A percentile compares a stretch with the other conserved stretches of the same genome.
phyloP scores from a whole-genome alignment of 2,113 vertebrate genomes.

The Eurypyga helias region DNA sequence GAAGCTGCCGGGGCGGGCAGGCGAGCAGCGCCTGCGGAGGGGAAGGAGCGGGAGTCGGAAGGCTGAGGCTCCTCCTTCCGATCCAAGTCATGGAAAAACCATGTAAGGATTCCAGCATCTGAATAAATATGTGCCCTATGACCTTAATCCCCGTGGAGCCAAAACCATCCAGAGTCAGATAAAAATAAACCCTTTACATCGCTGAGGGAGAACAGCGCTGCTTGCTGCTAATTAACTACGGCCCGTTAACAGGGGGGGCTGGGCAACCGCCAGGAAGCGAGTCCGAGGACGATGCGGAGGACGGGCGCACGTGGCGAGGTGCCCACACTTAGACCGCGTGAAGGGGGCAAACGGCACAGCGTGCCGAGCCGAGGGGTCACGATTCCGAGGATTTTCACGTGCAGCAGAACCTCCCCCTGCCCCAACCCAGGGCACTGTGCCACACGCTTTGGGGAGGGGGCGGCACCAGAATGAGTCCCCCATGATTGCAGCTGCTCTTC shows the following conservation, averaged over 20 bases:
- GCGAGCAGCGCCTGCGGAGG: background rate
- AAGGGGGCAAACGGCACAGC: background rate
- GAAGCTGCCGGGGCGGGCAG: background rate
- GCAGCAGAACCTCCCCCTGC: background rate
- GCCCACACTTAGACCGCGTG: accelerated
- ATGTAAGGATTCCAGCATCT: conserved; percentile 85
- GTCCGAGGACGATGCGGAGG: background rate
- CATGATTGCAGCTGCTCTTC: background rate
- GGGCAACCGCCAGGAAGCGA: background rate
- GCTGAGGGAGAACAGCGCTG: conserved; percentile 29
- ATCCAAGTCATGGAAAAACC: conserved; percentile 86
- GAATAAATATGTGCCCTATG: conserved; percentile 85
- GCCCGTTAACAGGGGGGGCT: background rate
- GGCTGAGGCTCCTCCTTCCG: conserved; percentile 73
- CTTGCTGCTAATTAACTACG: conserved; percentile 40
- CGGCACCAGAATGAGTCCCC: accelerated
- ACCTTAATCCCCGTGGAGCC: conserved; percentile 75
- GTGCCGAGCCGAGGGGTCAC: too few species aligned
- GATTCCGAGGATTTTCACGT: accelerated
- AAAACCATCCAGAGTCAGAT: conserved; percentile 71
- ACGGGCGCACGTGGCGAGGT: accelerated
- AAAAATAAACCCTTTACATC: conserved; percentile 79
- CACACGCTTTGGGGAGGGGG: background rate
- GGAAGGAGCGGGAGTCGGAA: conserved; percentile 53
- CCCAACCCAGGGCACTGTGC: accelerated